These are phyloP conservation scores for Nephotettix cincticeps DNA, from an alignment of 1,140 invertebrate species.

Conservation along the genomic window DNA sequence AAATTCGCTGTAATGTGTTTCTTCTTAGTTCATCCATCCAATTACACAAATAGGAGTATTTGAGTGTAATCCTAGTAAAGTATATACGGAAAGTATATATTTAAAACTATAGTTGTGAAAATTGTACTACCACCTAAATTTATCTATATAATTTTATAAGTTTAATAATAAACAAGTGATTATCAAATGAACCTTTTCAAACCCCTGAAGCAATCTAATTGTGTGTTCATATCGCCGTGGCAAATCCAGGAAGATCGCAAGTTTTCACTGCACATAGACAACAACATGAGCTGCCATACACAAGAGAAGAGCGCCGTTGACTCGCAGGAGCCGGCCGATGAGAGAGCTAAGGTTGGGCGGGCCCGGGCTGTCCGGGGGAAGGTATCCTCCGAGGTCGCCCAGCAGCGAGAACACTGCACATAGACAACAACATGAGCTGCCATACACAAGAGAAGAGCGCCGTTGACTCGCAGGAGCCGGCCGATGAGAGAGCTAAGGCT, in stretches of 20 bases:
- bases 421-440: no score
- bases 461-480: conserved; percentile 47
- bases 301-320: conserved; percentile 51
- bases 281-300: no score
- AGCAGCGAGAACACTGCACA: conserved; percentile 53
- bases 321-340: conserved; percentile 47
- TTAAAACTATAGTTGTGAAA: no score
- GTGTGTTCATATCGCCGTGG: conserved; percentile 38
- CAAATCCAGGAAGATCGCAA: conserved; percentile 41
- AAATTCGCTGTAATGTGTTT: no score
- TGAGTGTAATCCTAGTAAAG: no score
- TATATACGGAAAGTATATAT: no score
- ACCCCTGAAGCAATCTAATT: conserved; percentile 10
- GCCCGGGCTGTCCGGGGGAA: conserved; percentile 52
- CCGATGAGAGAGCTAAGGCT: conserved; percentile 54
- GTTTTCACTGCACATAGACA: no score
- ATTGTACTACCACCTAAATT: no score
- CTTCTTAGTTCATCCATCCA: no score
- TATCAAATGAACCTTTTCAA: background rate
- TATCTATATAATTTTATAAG: background rate
- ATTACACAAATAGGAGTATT: no score
- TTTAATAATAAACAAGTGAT: background rate
- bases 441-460: conserved; percentile 50
- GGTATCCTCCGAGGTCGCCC: conserved; percentile 56
- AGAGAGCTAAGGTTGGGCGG: conserved; percentile 55